Base-by-base conservation (phyloP, 1,140 invertebrate genomes). In the Nasonia longicornis region DNA sequence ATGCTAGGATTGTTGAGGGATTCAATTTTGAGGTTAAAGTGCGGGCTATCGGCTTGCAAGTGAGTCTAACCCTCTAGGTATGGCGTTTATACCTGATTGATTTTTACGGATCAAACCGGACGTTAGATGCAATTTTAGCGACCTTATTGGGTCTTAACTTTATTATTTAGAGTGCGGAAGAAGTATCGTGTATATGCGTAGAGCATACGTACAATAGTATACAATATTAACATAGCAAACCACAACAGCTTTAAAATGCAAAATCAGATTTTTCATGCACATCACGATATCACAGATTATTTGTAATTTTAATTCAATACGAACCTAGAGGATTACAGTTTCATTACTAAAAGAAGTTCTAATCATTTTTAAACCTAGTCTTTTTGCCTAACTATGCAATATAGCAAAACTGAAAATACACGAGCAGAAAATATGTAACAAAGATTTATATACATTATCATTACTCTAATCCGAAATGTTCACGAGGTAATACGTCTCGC, bases 391-490 rank as follows among this genome's bases (percentile, higher is more conserved):
- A 52, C 16, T 52, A 52, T 20, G 11, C 16, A 52, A 52, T 16
- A 52, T 11, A 52, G 48, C 3, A 52, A 52, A 52, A 58, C 52
- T 58, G 16, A 58, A n/a, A 58, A 58, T 58, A 20, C 16, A 16
- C 11, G 16, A 52, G 16, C 52, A n/a, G 6, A n/a, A 58, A 58
- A 58, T 10, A 58, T 58, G 3, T 7, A n/a, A 16, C 14, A 58
- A 58, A 20, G 52, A 58, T 52, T 42, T n/a, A 58, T 58, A 20
- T 58, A 20, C 14, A 58, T 58, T 58, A 16, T n/a, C 66, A 12
- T 29, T 67, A 29, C 52, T 35, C 35, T 77, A 77, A 22, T 77
- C 74, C 8, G 31, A 42, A 16, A 83, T 80, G n/a, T 80, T 80
- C 7, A 80, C 69, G 4, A 80, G 72, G 48, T 79, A 80, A 58